A percentile compares a stretch with the other conserved stretches of the same genome.
Conservation (phyloP, 2,797 vertebrate species). For the Ataeniobius toweri region DNA sequence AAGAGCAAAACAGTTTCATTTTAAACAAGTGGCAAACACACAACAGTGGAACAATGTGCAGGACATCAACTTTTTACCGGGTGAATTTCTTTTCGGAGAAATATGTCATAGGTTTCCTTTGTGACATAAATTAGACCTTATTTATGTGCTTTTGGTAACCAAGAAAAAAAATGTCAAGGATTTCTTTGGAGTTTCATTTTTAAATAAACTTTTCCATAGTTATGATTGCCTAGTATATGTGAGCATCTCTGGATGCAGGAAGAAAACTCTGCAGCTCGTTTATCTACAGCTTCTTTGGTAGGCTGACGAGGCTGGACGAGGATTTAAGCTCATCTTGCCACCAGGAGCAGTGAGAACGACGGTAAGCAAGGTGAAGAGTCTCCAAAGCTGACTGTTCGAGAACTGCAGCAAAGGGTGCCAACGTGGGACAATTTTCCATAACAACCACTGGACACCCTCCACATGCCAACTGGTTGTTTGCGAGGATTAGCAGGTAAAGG, state of each 20-base stretch:
- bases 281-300: not conserved
- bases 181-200: not conserved
- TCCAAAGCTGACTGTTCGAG: too few relatives aligned
- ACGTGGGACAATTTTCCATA: too few relatives aligned
- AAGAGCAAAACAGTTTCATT: conserved; percentile 4
- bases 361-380: too few relatives aligned
- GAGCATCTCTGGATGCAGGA: not conserved
- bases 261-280: not conserved
- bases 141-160: not conserved
- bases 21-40: not conserved
- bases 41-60: not conserved
- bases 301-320: too few relatives aligned
- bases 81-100: not conserved
- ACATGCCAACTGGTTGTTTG: not conserved
- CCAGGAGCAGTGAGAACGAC: too few relatives aligned
- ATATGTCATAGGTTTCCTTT: not conserved
- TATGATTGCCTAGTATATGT: not conserved
- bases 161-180: not conserved
- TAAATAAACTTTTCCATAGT: not conserved
- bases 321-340: not conserved
- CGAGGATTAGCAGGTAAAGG: not conserved
- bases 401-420: too few relatives aligned
- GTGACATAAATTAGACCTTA: not conserved
- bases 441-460: too few relatives aligned
- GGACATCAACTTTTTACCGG: not conserved